Evolutionary conservation across 2,113 vertebrate species (phyloP).

Genomic region (Natator depressus): DNA sequence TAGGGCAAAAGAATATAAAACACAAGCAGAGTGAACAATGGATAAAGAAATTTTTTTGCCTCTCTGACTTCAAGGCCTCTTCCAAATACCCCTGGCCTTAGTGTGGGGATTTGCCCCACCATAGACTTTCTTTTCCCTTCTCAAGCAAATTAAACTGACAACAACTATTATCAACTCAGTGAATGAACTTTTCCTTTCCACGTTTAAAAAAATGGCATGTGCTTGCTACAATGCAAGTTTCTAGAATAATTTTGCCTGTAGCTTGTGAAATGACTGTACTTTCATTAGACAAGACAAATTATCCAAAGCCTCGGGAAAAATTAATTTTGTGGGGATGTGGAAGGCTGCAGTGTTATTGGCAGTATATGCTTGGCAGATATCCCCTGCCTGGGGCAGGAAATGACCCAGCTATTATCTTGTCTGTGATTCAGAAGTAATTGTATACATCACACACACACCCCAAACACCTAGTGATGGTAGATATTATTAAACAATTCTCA

Average conservation of each 20-base stretch:
- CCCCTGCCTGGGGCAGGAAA: conserved; percentile 44
- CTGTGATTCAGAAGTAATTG: conserved; percentile 62
- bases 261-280: conserved; percentile 38
- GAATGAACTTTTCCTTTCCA: neutral
- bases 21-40: accelerated
- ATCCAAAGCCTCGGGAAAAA: conserved; percentile 69
- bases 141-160: neutral
- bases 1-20: neutral
- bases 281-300: conserved; percentile 66
- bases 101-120: neutral
- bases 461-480: conserved; percentile 31
- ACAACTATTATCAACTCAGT: neutral
- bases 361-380: conserved; percentile 37
- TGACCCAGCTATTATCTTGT: conserved; percentile 54
- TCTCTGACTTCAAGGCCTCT: neutral
- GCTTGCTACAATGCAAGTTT: conserved; percentile 5
- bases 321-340: conserved; percentile 53
- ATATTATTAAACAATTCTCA: conserved; percentile 12
- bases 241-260: conserved; percentile 14
- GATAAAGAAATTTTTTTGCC: neutral
- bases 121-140: neutral
- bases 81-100: neutral
- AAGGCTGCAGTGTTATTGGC: conserved; percentile 55
- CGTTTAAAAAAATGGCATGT: neutral
- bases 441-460: conserved; percentile 21